Base-by-base conservation (phyloP, 2,888 invertebrate species). In the Synanthedon formicaeformis region DNA sequence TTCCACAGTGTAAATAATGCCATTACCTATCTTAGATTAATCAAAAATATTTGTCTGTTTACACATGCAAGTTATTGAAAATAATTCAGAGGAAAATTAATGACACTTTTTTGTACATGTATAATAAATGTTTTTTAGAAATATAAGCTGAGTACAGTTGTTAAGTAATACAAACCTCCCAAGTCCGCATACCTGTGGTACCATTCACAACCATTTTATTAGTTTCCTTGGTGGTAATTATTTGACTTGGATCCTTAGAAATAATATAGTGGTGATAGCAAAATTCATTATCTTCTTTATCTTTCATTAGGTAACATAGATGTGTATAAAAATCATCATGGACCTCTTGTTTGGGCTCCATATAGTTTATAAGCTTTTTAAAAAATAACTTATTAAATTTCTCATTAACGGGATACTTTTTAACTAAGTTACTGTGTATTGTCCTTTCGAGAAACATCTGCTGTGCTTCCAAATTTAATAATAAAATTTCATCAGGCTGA, bases 161-260 rank as follows among this genome's bases (percentile, higher is more conserved):
- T 34, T 34, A 27, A 6, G 27, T 27, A 45, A 45, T 45, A 45
- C 45, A 45, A n/a, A 92, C 92, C 90, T 94, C 92, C 94, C 94
- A 95, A 63, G 91, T 92, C 60, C 90, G 91, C 61, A 95, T 81
- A 27, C 95, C 95, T 13, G 95, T 95, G 16, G 95, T 94, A 34
- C 94, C 94, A 73, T 92, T 89, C 0, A 92, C 89, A 59, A 95
- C 92, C 67, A 94, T 90, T 67, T 89, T 92, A 54, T 87, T 89
- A 55, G 91, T 93, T 76, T 95, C 95, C 60, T 90, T 90, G 52
- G 94, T 75, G 12, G 89, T 91, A 40, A 94, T 75, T 41, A 80
- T 70, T 57, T 69, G 73, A 59, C 54, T 60, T 48, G 70, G 56
- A 53, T 78, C 67, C 54, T 81, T 66, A 40, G 75, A 67, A 53